A percentile compares a stretch with the other conserved stretches of the same genome.
Conservation (phyloP, 1,140 invertebrate species). For the Leptoteleia sp. region DNA sequence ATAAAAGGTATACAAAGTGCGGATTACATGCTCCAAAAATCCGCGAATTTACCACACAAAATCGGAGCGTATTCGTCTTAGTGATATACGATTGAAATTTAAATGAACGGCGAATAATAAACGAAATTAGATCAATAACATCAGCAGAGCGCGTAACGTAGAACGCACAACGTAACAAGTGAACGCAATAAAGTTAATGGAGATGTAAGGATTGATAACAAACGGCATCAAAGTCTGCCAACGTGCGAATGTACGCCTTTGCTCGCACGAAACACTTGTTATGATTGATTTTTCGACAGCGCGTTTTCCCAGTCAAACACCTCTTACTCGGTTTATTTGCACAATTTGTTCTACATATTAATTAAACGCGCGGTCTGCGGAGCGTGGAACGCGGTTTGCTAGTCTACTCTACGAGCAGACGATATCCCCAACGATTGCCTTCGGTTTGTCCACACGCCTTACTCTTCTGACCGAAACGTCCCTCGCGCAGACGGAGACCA, state of each 20-base stretch:
- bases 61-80: too few relatives aligned
- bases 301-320: conserved; percentile 27
- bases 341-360: conserved; percentile 62
- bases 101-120: too few relatives aligned
- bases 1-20: too few relatives aligned
- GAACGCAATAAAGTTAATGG: too few relatives aligned
- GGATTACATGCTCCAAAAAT: too few relatives aligned
- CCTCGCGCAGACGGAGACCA: conserved; percentile 15
- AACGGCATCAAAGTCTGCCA: background rate
- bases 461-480: conserved; percentile 28
- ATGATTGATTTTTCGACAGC: conserved; percentile 28
- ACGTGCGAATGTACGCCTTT: background rate
- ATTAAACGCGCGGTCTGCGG: conserved; percentile 28
- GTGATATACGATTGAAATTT: too few relatives aligned
- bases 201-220: conserved; percentile 8
- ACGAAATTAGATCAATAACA: too few relatives aligned
- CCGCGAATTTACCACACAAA: too few relatives aligned
- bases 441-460: conserved; percentile 19
- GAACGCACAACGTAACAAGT: too few relatives aligned
- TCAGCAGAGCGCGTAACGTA: too few relatives aligned
- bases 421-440: conserved; percentile 47
- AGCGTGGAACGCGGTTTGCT: conserved; percentile 20
- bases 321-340: conserved; percentile 44
- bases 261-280: conserved; percentile 12
- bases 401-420: conserved; percentile 23